These are phyloP conservation scores for Syngnathus typhle DNA, from an alignment of 2,113 vertebrate species.

Conservation along the genomic window DNA sequence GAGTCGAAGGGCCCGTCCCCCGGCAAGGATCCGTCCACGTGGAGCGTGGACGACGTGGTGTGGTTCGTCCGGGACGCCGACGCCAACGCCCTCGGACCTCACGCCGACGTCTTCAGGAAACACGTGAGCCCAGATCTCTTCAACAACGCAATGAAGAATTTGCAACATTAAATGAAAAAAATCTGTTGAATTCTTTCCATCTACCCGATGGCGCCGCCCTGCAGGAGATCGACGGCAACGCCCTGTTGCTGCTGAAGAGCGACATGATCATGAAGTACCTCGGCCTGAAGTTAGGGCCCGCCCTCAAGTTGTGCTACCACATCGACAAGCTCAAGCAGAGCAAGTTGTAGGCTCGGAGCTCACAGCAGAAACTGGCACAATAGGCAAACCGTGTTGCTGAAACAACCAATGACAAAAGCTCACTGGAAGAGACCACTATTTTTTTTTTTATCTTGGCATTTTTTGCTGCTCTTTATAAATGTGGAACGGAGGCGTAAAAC, in stretches of 20 bases:
- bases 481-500: too few relatives aligned
- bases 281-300: slow-evolving; percentile 90
- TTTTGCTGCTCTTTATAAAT: too few relatives aligned
- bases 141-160: too few relatives aligned
- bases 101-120: slow-evolving; percentile 88
- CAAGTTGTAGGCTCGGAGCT: slow-evolving; percentile 75
- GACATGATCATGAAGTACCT: slow-evolving; percentile 98
- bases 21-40: slow-evolving; percentile 83
- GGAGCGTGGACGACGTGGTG: slow-evolving; percentile 87
- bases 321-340: slow-evolving; percentile 92
- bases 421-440: not conserved
- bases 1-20: slow-evolving; percentile 64
- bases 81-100: slow-evolving; percentile 86
- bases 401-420: not conserved
- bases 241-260: slow-evolving; percentile 87
- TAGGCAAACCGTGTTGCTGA: not conserved
- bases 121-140: slow-evolving; percentile 68
- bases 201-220: not conserved
- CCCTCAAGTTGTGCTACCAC: slow-evolving; percentile 91
- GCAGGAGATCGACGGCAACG: slow-evolving; percentile 94
- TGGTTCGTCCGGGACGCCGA: slow-evolving; percentile 90
- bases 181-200: not conserved
- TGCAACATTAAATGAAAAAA: too few relatives aligned
- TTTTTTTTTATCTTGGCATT: not conserved
- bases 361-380: not conserved